Conservation (phyloP, 2,113 vertebrate genomes). For the Fregetta grallaria region DNA sequence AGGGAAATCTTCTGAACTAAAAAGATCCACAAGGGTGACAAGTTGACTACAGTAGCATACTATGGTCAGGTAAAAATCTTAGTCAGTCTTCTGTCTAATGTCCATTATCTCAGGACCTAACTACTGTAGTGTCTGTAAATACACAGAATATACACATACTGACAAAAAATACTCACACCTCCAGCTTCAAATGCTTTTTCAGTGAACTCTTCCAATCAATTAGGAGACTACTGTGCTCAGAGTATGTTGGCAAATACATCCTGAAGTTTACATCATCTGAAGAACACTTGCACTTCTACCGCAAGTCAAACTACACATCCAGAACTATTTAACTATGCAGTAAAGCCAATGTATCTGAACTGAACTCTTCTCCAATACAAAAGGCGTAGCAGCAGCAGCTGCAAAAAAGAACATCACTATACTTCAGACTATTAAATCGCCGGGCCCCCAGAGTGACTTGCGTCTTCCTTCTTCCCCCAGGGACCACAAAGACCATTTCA, state of each 20-base stretch:
- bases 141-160: not conserved
- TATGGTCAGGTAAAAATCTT: not conserved
- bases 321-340: not conserved
- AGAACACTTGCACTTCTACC: not conserved
- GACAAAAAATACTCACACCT: not conserved
- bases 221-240: not conserved
- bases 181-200: not conserved
- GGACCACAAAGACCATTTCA: constrained; percentile 72
- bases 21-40: not conserved
- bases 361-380: constrained; percentile 45
- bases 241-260: not conserved
- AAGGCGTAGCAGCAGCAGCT: constrained; percentile 86
- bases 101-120: not conserved
- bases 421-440: constrained; percentile 74
- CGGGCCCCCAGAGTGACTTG: constrained; percentile 73
- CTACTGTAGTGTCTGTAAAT: not conserved
- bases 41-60: not conserved
- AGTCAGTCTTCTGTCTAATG: not conserved
- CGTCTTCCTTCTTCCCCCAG: constrained; percentile 77
- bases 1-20: not conserved
- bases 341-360: constrained; percentile 32
- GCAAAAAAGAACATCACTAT: constrained; percentile 80
- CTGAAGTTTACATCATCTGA: not conserved
- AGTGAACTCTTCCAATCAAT: not conserved
- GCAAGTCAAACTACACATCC: not conserved